Percentiles rank a stretch among this genome's conserved stretches.
Conservation (phyloP, 2,113 vertebrate species). For the rat (Rattus norvegicus) region GRCr8 NC_086019.1:138753001-138753500, state of each 20-base stretch:
- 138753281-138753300: neutral
- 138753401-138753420: neutral
- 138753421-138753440: neutral
- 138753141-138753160: neutral
- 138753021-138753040: slow-evolving; percentile 27
- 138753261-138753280: neutral
- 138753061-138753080: slow-evolving; percentile 13
- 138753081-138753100: neutral
- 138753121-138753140: neutral
- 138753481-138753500: neutral
- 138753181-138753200: neutral
- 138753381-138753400: neutral
- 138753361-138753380: no score
- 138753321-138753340: neutral
- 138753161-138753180: neutral
- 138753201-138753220: neutral
- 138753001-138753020: slow-evolving; percentile 33
- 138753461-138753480: neutral
- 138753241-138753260: neutral
- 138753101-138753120: neutral
- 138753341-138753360: neutral
- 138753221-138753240: neutral
- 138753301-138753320: no score
- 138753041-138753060: neutral
- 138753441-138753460: neutral